Conservation (phyloP, 1,140 invertebrate genomes). For the Eumeta japonica region DNA sequence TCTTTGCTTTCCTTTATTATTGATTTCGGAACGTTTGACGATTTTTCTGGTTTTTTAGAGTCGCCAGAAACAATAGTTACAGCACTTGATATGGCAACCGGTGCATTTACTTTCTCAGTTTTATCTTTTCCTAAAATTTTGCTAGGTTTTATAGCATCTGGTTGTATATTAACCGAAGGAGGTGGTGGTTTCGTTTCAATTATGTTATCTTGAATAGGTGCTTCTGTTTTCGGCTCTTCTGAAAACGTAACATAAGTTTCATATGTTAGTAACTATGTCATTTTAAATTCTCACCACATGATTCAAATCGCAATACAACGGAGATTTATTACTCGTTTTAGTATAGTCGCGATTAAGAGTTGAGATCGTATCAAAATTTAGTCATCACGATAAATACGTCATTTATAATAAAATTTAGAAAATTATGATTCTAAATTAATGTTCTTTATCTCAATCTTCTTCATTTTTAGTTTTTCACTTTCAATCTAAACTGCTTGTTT, state of each 20-base stretch:
- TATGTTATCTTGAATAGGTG: constrained; percentile 49
- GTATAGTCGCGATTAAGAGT: too few species aligned
- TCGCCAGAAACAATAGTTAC: constrained; percentile 49
- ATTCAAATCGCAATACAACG: too few species aligned
- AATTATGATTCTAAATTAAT: too few species aligned
- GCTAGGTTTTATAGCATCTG: constrained; percentile 59
- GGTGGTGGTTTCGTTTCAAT: constrained; percentile 59
- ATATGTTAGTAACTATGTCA: too few species aligned
- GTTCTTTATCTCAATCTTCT: too few species aligned
- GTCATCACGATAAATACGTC: too few species aligned
- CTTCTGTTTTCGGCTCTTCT: constrained; percentile 49
- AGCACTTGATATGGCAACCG: constrained; percentile 38
- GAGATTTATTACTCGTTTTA: too few species aligned
- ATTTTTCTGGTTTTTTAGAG: constrained; percentile 50
- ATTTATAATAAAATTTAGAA: too few species aligned
- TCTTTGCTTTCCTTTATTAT: constrained; percentile 46
- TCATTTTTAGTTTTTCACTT: too few species aligned
- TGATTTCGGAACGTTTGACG: constrained; percentile 39
- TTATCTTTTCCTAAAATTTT: constrained; percentile 54
- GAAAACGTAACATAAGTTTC: constrained; percentile 16
- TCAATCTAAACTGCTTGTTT: too few species aligned
- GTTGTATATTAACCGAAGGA: constrained; percentile 42
- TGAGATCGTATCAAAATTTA: too few species aligned
- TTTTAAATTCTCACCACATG: too few species aligned
- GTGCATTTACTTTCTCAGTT: constrained; percentile 35